phyloP scores from a whole-genome alignment of 2,888 invertebrate genomes.

The Ectemnius continuus region DNA sequence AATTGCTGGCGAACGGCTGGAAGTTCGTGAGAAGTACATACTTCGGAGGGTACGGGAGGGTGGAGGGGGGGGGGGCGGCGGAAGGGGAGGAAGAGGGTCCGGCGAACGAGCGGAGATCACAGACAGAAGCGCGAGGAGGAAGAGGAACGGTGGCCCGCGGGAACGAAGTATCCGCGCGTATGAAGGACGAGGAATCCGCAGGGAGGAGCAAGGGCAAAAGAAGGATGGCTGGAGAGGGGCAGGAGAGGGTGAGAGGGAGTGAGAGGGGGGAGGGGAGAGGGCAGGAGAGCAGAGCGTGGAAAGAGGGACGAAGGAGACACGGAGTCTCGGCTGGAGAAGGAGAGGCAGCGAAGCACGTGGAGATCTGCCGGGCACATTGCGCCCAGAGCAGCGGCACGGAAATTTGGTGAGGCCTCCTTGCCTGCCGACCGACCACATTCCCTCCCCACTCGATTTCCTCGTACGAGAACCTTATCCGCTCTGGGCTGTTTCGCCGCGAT shows the following conservation, averaged over 20 bases:
- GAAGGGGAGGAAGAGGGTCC: constrained; percentile 13
- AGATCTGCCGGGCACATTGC: constrained; percentile 62
- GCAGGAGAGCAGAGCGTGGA: constrained; percentile 15
- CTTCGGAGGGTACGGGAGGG: constrained; percentile 7
- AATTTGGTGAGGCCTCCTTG: constrained; percentile 68
- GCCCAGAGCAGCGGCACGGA: constrained; percentile 64
- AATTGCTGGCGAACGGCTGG: too few species aligned
- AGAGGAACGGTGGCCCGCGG: constrained; percentile 48
- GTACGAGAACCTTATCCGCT: constrained; percentile 65
- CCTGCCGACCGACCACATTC: constrained; percentile 75
- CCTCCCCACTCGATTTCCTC: constrained; percentile 69
- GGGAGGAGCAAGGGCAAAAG: constrained; percentile 30
- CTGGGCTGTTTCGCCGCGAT: constrained; percentile 55
- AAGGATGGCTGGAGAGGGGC: constrained; percentile 27
- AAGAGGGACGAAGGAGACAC: constrained; percentile 21
- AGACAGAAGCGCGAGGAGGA: constrained; percentile 40
- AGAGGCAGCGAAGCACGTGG: constrained; percentile 63
- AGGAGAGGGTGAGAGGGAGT: too few species aligned
- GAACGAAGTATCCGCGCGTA: constrained; percentile 45
- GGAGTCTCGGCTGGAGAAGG: constrained; percentile 14
- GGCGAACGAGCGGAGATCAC: constrained; percentile 16
- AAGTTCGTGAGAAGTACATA: too few species aligned
- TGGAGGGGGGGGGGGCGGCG: constrained; percentile 15
- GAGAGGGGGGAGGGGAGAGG: too few species aligned
- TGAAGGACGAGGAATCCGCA: constrained; percentile 11